Percentiles rank a stretch among this genome's conserved stretches.
Conservation (phyloP, 2,888 invertebrate genomes). For the Brachyptera risi region DNA sequence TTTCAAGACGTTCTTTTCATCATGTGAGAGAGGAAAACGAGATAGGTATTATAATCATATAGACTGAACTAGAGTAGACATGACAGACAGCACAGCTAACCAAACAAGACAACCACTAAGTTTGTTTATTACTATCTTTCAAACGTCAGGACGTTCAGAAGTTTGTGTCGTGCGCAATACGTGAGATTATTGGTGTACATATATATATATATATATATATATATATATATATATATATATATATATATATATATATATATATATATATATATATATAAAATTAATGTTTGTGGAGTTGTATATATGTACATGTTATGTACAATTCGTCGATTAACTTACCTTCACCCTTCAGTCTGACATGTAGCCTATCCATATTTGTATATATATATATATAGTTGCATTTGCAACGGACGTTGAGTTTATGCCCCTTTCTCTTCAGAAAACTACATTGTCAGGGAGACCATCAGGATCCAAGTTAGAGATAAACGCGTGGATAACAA, state of each 20-base stretch:
- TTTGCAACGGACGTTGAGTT: neutral
- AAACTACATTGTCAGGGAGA: constrained; percentile 11
- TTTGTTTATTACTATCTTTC: too few species aligned
- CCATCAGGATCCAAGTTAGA: constrained; percentile 9
- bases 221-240: too few species aligned
- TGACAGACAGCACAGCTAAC: too few species aligned
- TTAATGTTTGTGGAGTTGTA: constrained; percentile 10
- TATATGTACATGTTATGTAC: constrained; percentile 21
- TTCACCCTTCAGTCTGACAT: constrained; percentile 19
- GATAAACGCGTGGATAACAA: constrained; percentile 16
- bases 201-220: too few species aligned
- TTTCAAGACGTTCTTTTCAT: too few species aligned
- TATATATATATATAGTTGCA: neutral
- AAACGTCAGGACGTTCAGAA: too few species aligned
- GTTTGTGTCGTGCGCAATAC: neutral
- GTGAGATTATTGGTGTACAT: constrained; percentile 1
- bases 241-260: too few species aligned
- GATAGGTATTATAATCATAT: too few species aligned
- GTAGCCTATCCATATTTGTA: constrained; percentile 28
- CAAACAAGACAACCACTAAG: too few species aligned
- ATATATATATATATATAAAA: too few species aligned
- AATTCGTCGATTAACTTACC: constrained; percentile 30
- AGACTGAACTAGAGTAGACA: too few species aligned
- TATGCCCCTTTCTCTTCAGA: constrained; percentile 3
- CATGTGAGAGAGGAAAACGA: too few species aligned